Conservation (phyloP, 2,888 invertebrate genomes). For the Pelosia muscerda region DNA sequence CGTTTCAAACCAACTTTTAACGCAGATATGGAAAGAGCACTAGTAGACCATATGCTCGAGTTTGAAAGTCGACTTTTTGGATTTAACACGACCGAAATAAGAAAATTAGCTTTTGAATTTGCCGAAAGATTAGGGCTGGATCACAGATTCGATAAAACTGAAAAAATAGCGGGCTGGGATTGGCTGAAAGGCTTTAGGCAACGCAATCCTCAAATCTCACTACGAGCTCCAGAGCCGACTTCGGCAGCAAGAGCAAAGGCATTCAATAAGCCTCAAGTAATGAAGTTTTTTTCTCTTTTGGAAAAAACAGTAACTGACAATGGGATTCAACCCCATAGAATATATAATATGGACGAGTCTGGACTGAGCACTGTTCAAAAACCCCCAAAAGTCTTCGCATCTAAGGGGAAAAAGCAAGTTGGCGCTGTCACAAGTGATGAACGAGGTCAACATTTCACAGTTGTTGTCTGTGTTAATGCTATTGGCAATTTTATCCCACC, state of each 20-base stretch:
- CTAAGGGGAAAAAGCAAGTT: no score
- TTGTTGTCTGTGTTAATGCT: conserved; percentile 21
- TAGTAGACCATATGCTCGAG: conserved; percentile 22
- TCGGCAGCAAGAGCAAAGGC: conserved; percentile 30
- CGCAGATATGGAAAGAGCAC: conserved; percentile 23
- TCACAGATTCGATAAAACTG: conserved; percentile 22
- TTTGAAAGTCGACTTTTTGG: conserved; percentile 24
- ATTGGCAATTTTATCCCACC: background rate
- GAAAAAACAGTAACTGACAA: conserved; percentile 15
- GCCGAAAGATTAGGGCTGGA: conserved; percentile 24
- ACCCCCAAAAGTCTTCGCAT: conserved; percentile 27
- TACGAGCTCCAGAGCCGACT: conserved; percentile 29
- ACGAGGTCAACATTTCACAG: no score
- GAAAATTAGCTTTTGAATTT: conserved; percentile 24
- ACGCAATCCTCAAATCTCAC: conserved; percentile 24
- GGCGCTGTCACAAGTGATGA: no score
- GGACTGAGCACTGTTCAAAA: conserved; percentile 20
- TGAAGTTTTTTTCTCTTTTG: conserved; percentile 23
- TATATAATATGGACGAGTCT: conserved; percentile 26
- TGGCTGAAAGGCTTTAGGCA: conserved; percentile 29
- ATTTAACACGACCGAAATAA: conserved; percentile 26
- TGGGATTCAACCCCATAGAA: conserved; percentile 18
- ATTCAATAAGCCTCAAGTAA: conserved; percentile 28
- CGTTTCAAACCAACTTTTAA: conserved; percentile 27
- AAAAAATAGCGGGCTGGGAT: conserved; percentile 27